These are phyloP conservation scores for Stratiolaelaps scimitus DNA, from an alignment of 1,140 invertebrate species.

Conservation along the genomic window DNA sequence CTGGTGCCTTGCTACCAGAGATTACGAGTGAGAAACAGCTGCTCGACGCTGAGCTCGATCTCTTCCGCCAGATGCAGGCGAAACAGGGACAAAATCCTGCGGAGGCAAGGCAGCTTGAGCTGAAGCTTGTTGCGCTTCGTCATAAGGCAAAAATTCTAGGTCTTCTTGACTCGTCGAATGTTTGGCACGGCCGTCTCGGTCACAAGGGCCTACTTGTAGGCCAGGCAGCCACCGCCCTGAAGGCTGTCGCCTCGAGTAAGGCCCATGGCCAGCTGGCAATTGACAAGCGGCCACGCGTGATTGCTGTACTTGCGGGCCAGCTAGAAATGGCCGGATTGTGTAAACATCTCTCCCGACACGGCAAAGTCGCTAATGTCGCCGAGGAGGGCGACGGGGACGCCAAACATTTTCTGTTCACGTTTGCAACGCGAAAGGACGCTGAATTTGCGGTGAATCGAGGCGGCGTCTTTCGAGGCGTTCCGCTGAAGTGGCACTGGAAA, in stretches of 20 bases:
- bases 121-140: conserved; percentile 3
- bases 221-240: background rate
- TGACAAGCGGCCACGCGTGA: background rate
- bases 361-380: conserved; percentile 10
- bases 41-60: conserved; percentile 70
- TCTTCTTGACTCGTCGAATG: background rate
- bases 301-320: conserved; percentile 8
- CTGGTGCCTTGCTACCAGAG: conserved; percentile 8
- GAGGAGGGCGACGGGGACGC: conserved; percentile 11
- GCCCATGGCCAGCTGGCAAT: background rate
- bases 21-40: conserved; percentile 63
- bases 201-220: conserved; percentile 5
- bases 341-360: conserved; percentile 16
- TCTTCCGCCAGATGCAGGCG: conserved; percentile 66
- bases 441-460: conserved; percentile 27
- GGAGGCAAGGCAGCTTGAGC: conserved; percentile 33
- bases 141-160: conserved; percentile 1
- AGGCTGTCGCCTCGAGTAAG: background rate
- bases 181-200: conserved; percentile 13
- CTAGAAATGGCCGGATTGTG: conserved; percentile 25
- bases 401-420: conserved; percentile 29
- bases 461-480: background rate
- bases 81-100: conserved; percentile 46
- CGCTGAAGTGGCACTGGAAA: conserved; percentile 24
- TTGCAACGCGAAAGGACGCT: conserved; percentile 31